phyloP scores from a whole-genome alignment of 2,888 invertebrate species.

The Drosophila infuscata region DNA sequence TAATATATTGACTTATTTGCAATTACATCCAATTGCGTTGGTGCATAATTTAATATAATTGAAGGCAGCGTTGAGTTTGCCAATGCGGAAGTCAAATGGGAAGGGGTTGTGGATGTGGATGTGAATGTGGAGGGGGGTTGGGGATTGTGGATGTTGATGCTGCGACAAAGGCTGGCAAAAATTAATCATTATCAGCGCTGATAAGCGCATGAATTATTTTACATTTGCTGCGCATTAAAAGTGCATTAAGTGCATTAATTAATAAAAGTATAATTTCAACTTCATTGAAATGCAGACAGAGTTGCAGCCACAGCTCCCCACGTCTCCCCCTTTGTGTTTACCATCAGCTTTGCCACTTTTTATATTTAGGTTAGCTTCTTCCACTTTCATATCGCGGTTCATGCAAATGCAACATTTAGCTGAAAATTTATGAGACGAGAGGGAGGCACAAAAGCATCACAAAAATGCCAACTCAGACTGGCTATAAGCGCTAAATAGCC shows the following conservation, averaged over 20 bases:
- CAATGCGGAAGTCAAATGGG: slow-evolving; percentile 22
- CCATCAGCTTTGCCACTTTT: slow-evolving; percentile 2
- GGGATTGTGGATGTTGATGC: slow-evolving; percentile 7
- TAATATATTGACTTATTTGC: slow-evolving; percentile 40
- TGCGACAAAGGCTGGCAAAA: slow-evolving; percentile 57
- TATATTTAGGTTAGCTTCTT: slow-evolving; percentile 10
- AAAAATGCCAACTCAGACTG: slow-evolving; percentile 66
- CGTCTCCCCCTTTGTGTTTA: not conserved
- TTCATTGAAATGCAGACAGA: slow-evolving; percentile 17
- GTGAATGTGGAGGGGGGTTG: slow-evolving; percentile 3
- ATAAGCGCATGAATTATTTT: slow-evolving; percentile 75
- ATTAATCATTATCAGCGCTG: slow-evolving; percentile 75
- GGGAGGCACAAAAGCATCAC: slow-evolving; percentile 28
- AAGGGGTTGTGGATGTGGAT: not conserved
- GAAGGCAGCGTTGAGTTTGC: slow-evolving; percentile 56
- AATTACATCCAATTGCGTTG: slow-evolving; percentile 48
- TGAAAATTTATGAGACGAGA: slow-evolving; percentile 43
- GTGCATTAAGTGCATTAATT: slow-evolving; percentile 76
- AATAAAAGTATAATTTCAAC: slow-evolving; percentile 48
- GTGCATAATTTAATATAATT: slow-evolving; percentile 66
- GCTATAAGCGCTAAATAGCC: slow-evolving; percentile 66
- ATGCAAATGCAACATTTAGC: slow-evolving; percentile 73
- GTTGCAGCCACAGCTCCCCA: not conserved
- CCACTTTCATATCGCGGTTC: slow-evolving; percentile 58
- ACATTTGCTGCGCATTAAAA: slow-evolving; percentile 73